Evolutionary conservation across 2,113 vertebrate genomes (phyloP).

Genomic region (Procavia capensis): DNA sequence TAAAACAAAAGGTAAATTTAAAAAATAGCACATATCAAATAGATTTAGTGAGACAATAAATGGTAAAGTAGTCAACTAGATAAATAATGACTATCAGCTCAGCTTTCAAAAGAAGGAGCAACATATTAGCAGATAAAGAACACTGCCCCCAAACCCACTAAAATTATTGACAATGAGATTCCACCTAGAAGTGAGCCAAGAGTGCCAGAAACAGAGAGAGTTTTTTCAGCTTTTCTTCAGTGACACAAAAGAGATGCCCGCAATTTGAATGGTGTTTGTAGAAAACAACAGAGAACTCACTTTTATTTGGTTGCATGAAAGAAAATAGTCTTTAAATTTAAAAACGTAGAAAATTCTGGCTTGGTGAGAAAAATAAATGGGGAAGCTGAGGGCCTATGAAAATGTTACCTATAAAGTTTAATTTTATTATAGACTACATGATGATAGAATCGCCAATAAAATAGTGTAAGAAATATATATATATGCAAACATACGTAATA

Average conservation of each 20-base stretch:
- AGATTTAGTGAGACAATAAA: not conserved
- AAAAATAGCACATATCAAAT: not conserved
- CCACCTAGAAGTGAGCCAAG: not conserved
- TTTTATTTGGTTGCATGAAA: constrained; percentile 19
- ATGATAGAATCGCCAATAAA: not conserved
- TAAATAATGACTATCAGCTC: not conserved
- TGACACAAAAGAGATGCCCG: not conserved
- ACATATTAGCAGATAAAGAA: not conserved
- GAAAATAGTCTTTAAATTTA: not conserved
- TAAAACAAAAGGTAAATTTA: not conserved
- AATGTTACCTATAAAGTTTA: not conserved
- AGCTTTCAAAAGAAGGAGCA: not conserved
- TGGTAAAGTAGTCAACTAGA: not conserved
- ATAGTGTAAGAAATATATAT: not conserved
- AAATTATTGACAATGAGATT: not conserved
- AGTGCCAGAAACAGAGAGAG: not conserved
- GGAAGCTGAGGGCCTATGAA: not conserved
- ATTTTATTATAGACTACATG: not conserved
- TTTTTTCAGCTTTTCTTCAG: not conserved
- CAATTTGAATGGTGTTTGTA: not conserved
- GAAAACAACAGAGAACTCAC: not conserved
- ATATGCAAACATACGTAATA: too few relatives aligned
- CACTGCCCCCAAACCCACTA: not conserved
- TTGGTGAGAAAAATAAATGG: constrained; percentile 1
- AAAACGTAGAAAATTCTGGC: not conserved